Evolutionary conservation across 2,113 vertebrate genomes (phyloP), one percentile per base, ranked within the genome.

Genomic region (Bubo scandiacus): DNA sequence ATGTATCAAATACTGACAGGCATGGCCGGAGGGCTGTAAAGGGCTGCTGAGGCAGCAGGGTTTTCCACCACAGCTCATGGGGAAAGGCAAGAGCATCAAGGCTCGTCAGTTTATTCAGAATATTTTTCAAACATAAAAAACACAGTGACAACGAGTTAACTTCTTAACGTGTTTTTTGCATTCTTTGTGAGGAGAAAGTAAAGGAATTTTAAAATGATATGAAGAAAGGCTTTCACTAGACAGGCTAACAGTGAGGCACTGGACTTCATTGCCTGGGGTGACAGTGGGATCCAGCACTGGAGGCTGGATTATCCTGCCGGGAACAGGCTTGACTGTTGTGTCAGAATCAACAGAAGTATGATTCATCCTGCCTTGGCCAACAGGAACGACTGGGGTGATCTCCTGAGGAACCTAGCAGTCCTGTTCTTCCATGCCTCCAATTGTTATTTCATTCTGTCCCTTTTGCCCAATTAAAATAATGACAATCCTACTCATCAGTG

Each of bases 241-340:
- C 15, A 1, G 0, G 22, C 17, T 81, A 19, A 62, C 0, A 2
- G n/a, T 68, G n/a, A 81, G 23, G 30, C 5, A 13, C 22, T 59
- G 49, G 52, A 42, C 40, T 57, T 77, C 36, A 38, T 29, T 43
- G 34, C n/a, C 67, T 20, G 11, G 27, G 36, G 32, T 38, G 13
- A 70, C 0, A 1, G 30, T 38, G n/a, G 20, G 27, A 90, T 79
- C 57, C 62, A 71, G 52, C n/a, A 45, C 38, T 29, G 61, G 16
- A 85, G 14, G 11, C 12, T 90, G 71, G 22, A 29, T 82, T 72
- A 42, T 45, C 74, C 65, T 71, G 20, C 21, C 36, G 79, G 34
- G 10, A 62, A 55, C 38, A 75, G 49, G 58, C 10, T 75, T 79
- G 47, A 7, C 49, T 80, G 2, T 59, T 4, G 2, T 29, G 6